Conservation (phyloP, 2,113 vertebrate genomes). For the Neotoma lepida region DNA sequence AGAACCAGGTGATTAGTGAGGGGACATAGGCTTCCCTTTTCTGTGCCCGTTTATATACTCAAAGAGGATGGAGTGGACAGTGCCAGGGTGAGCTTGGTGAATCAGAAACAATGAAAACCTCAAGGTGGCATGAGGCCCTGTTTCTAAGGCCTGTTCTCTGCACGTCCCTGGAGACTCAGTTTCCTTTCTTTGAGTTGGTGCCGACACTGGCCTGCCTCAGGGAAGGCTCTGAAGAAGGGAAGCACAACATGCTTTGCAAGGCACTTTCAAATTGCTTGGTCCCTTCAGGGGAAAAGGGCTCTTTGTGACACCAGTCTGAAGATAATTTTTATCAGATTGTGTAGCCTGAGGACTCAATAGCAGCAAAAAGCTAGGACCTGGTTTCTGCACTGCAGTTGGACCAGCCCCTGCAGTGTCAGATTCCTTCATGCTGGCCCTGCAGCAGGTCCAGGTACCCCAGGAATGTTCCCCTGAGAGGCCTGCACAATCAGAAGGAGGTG, state of each 20-base stretch:
- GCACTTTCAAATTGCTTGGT: slow-evolving; percentile 11
- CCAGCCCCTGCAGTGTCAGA: not conserved
- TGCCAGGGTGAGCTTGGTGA: not conserved
- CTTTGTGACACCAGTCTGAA: slow-evolving; percentile 3
- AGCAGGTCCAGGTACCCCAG: not conserved
- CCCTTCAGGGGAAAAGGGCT: not conserved
- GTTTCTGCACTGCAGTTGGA: not conserved
- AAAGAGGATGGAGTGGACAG: not conserved
- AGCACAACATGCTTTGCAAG: not conserved
- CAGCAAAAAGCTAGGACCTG: not conserved
- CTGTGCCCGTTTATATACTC: not conserved
- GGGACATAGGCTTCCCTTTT: not conserved
- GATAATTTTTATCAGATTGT: slow-evolving; percentile 54
- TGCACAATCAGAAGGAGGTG: not conserved
- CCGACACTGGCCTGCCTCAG: not conserved
- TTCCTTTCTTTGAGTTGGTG: not conserved
- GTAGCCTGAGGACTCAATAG: slow-evolving; percentile 29
- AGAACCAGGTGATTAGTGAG: not conserved
- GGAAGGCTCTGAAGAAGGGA: slow-evolving; percentile 57
- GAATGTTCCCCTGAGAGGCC: too few relatives aligned
- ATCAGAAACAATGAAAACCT: not conserved
- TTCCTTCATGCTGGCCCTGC: not conserved
- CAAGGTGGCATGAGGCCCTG: not conserved
- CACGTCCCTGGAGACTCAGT: not conserved
- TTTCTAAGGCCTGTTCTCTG: not conserved